Percentiles rank a stretch among this genome's conserved stretches.
These are phyloP conservation scores for Sceliomorpha sp. DNA, from an alignment of 2,888 invertebrate genomes.

Conservation along the genomic window DNA sequence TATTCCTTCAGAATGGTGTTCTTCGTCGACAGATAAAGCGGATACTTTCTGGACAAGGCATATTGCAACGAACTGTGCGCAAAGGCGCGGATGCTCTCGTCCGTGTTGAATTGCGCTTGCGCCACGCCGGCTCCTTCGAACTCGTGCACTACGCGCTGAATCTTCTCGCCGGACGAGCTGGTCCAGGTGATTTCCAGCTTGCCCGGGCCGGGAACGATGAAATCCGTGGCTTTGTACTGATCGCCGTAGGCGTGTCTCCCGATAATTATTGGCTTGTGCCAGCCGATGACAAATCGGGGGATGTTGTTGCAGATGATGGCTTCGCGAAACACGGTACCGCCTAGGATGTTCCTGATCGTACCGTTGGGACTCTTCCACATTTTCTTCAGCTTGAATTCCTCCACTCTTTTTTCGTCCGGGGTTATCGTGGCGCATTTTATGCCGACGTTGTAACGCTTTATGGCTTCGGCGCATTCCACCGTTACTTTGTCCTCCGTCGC, in stretches of 20 bases:
- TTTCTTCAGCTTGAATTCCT: conserved; percentile 92
- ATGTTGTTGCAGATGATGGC: conserved; percentile 96
- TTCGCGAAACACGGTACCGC: conserved; percentile 91
- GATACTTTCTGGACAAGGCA: conserved; percentile 91
- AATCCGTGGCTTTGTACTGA: conserved; percentile 98
- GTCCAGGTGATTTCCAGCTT: conserved; percentile 92
- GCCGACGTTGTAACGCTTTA: conserved; percentile 98
- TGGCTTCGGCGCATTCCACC: conserved; percentile 96
- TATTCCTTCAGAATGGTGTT: conserved; percentile 98
- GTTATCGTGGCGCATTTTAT: conserved; percentile 99
- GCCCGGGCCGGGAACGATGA: conserved; percentile 95
- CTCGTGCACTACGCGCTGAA: conserved; percentile 89
- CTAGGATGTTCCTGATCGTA: conserved; percentile 92
- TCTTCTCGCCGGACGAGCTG: conserved; percentile 84
- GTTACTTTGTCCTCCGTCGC: conserved; percentile 97
- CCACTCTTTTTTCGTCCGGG: conserved; percentile 97
- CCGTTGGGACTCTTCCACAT: conserved; percentile 97
- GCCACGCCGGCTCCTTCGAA: conserved; percentile 95
- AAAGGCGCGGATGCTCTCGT: conserved; percentile 95
- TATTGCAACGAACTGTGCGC: conserved; percentile 97
- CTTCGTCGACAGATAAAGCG: conserved; percentile 96
- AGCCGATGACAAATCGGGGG: conserved; percentile 95
- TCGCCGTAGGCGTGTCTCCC: conserved; percentile 99
- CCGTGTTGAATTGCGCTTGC: conserved; percentile 97
- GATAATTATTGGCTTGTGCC: conserved; percentile 98